Evolutionary conservation across 2,888 invertebrate genomes (phyloP).

Genomic region (Neelides folsomi): DNA sequence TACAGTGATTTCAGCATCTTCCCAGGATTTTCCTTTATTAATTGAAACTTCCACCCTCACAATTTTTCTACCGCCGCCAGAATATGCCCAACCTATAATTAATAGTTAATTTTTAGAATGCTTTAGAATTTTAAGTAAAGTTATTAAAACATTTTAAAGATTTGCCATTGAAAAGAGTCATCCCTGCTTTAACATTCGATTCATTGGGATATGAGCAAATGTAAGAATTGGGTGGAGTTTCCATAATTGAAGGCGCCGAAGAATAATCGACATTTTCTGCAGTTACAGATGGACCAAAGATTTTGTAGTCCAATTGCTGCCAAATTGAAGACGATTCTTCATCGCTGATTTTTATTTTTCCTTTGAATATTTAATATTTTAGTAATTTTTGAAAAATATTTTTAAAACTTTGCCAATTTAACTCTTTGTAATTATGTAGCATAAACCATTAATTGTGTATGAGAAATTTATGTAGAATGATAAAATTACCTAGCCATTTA

Average conservation of each 20-base stretch:
- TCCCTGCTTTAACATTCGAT: slow-evolving; percentile 42
- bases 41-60: slow-evolving; percentile 79
- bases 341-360: slow-evolving; percentile 59
- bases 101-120: too few species aligned
- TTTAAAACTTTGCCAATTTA: neutral
- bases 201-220: slow-evolving; percentile 67
- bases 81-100: slow-evolving; percentile 70
- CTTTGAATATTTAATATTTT: slow-evolving; percentile 37
- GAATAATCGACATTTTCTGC: slow-evolving; percentile 81
- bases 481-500: slow-evolving; percentile 80
- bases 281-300: slow-evolving; percentile 67
- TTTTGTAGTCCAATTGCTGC: slow-evolving; percentile 93
- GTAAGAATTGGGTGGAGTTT: slow-evolving; percentile 86
- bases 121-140: neutral
- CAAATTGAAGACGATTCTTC: slow-evolving; percentile 84
- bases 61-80: slow-evolving; percentile 82
- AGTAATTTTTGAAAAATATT: neutral
- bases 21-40: slow-evolving; percentile 75
- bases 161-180: slow-evolving; percentile 11
- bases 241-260: slow-evolving; percentile 76
- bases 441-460: too few species aligned
- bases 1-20: slow-evolving; percentile 45
- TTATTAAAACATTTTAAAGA: too few species aligned
- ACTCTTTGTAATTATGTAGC: neutral
- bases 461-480: too few species aligned